phyloP scores from a whole-genome alignment of 2,113 vertebrate genomes.

The Percina caprodes region DNA sequence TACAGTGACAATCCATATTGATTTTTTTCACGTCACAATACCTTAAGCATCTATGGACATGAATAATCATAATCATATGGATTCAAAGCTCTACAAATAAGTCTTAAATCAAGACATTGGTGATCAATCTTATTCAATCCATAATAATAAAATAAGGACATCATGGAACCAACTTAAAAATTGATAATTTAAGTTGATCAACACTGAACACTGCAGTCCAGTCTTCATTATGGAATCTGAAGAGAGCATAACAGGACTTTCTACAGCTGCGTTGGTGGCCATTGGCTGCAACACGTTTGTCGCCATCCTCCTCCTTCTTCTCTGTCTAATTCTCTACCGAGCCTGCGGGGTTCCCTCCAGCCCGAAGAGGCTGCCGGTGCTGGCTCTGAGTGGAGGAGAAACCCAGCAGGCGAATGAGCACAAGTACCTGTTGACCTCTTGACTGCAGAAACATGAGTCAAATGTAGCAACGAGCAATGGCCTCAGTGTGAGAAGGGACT shows the following conservation, averaged over 20 bases:
- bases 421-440: conserved; percentile 83
- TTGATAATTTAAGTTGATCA: not conserved
- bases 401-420: conserved; percentile 76
- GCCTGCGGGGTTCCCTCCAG: conserved; percentile 85
- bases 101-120: not conserved
- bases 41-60: not conserved
- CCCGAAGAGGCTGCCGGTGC: conserved; percentile 81
- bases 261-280: conserved; percentile 84
- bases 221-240: conserved; percentile 71
- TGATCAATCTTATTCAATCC: not conserved
- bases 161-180: conserved; percentile 37
- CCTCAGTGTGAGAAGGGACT: not conserved
- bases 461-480: conserved; percentile 36
- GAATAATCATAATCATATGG: not conserved
- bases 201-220: conserved; percentile 11
- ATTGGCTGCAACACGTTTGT: conserved; percentile 84
- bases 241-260: conserved; percentile 64
- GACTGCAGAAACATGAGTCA: conserved; percentile 62
- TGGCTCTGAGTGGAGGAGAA: conserved; percentile 62
- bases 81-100: conserved; percentile 2
- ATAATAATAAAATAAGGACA: conserved; percentile 4
- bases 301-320: conserved; percentile 82
- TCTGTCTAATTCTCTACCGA: conserved; percentile 83
- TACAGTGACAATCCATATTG: not conserved
- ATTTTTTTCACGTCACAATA: conserved; percentile 1